phyloP scores from a whole-genome alignment of 2,113 vertebrate species.

The Carassius carassius region DNA sequence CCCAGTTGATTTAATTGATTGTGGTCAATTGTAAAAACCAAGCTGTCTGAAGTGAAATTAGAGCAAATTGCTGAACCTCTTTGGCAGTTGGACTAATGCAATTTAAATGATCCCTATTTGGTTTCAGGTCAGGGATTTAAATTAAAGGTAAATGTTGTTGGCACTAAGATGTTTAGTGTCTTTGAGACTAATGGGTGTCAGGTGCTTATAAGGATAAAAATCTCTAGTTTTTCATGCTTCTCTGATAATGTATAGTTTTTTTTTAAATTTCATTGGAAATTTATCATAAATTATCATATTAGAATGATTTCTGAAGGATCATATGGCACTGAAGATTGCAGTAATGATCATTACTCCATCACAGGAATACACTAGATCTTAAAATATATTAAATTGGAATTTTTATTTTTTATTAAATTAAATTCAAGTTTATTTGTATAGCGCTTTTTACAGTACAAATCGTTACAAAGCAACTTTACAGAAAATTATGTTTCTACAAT shows the following conservation, averaged over 20 bases:
- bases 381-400: too few relatives aligned
- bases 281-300: too few relatives aligned
- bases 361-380: too few relatives aligned
- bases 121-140: conserved; percentile 20
- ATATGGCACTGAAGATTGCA: too few relatives aligned
- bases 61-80: not conserved
- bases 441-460: too few relatives aligned
- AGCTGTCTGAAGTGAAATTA: not conserved
- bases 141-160: conserved; percentile 29
- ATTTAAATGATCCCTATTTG: conserved; percentile 7
- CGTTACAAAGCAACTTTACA: too few relatives aligned
- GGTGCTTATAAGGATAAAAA: not conserved
- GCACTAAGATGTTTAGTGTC: conserved; percentile 12
- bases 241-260: not conserved
- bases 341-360: too few relatives aligned
- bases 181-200: conserved; percentile 11
- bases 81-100: conserved; percentile 27
- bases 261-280: too few relatives aligned
- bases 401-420: too few relatives aligned
- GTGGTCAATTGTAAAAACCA: not conserved
- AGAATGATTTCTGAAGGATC: too few relatives aligned
- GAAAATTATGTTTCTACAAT: too few relatives aligned
- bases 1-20: not conserved
- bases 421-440: too few relatives aligned
- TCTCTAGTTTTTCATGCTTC: not conserved